Percentiles rank a stretch among this genome's conserved stretches.
These are phyloP conservation scores for Mycalesis mineus DNA, from an alignment of 2,888 invertebrate genomes.

Conservation along the genomic window DNA sequence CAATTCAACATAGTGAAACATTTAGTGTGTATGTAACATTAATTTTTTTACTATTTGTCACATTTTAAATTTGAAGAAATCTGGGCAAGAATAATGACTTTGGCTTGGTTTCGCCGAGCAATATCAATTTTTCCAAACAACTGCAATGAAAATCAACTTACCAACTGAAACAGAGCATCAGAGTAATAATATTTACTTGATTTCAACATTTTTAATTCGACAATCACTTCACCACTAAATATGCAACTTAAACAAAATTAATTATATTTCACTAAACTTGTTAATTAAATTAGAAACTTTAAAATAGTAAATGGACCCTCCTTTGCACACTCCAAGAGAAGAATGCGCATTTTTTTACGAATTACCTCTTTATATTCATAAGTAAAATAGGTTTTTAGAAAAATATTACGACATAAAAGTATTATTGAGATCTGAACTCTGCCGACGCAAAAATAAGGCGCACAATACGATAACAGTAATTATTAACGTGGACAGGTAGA, in stretches of 20 bases:
- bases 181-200: conserved; percentile 33
- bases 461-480: background rate
- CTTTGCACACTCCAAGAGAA: background rate
- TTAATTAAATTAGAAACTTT: background rate
- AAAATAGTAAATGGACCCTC: background rate
- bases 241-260: background rate
- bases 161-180: conserved; percentile 39
- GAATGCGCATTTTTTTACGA: background rate
- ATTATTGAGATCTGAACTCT: background rate
- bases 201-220: background rate
- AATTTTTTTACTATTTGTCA: too few relatives aligned
- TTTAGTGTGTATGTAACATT: too few relatives aligned
- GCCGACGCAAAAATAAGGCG: background rate
- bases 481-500: background rate
- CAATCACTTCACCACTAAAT: background rate
- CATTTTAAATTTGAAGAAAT: too few relatives aligned
- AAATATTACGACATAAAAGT: background rate
- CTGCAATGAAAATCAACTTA: conserved; percentile 31
- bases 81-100: too few relatives aligned
- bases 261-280: background rate
- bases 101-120: too few relatives aligned
- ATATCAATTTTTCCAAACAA: too few relatives aligned
- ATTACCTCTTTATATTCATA: background rate
- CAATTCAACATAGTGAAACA: too few relatives aligned
- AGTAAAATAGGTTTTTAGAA: background rate